phyloP scores from a whole-genome alignment of 2,797 vertebrate species.

The Lacerta bilineata region DNA sequence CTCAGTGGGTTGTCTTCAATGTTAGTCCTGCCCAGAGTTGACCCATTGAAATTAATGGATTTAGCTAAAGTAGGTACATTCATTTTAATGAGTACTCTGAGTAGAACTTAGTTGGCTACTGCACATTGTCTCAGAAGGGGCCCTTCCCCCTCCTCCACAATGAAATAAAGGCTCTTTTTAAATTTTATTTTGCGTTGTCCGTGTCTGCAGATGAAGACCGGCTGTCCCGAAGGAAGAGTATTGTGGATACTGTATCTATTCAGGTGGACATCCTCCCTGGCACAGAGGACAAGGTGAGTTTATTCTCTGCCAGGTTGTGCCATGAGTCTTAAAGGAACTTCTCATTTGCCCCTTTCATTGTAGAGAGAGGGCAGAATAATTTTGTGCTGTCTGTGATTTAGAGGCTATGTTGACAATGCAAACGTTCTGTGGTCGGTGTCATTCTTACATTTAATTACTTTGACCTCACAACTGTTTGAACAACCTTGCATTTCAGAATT shows the following conservation, averaged over 20 bases:
- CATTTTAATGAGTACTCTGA: too few species aligned
- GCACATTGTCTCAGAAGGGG: not conserved
- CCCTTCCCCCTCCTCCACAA: not conserved
- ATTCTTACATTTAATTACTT: not conserved
- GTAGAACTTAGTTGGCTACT: too few species aligned
- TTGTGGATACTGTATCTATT: slow-evolving; percentile 95
- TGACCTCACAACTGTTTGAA: not conserved
- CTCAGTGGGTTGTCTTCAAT: too few species aligned
- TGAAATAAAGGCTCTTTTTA: slow-evolving; percentile 5
- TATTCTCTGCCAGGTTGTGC: fast-evolving
- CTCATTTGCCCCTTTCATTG: not conserved
- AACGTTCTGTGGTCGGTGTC: too few species aligned
- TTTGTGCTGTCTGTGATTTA: not conserved
- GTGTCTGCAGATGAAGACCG: slow-evolving; percentile 90
- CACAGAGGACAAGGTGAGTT: slow-evolving; percentile 90
- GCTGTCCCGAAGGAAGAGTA: slow-evolving; percentile 92
- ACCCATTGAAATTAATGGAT: too few species aligned
- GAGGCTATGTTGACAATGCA: not conserved
- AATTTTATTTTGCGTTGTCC: not conserved
- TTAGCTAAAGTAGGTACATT: too few species aligned
- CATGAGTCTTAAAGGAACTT: not conserved
- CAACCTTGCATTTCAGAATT: not conserved
- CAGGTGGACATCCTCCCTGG: slow-evolving; percentile 93
- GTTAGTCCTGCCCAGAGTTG: too few species aligned
- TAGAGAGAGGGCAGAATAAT: not conserved